phyloP scores from a whole-genome alignment of 2,113 vertebrate species.

The Oreochromis aureus region DNA sequence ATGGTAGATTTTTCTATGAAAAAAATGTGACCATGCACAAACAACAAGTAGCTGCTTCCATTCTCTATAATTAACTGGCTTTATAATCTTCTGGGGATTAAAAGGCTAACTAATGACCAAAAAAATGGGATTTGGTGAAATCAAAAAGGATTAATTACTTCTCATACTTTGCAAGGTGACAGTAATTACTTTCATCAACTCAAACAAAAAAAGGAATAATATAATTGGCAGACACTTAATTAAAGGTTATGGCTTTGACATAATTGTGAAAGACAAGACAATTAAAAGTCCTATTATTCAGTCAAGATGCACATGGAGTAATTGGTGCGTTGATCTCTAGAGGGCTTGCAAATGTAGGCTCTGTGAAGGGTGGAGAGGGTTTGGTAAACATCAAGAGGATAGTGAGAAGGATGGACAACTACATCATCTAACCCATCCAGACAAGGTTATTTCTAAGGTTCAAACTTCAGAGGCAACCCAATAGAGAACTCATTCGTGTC shows the following conservation, averaged over 20 bases:
- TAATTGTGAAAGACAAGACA: conserved; percentile 74
- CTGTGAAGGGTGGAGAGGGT: conserved; percentile 33
- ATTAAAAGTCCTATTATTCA: conserved; percentile 73
- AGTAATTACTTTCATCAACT: conserved; percentile 70
- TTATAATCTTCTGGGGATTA: conserved; percentile 57
- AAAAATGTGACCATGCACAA: not conserved
- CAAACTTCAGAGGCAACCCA: conserved; percentile 31
- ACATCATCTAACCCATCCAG: conserved; percentile 18
- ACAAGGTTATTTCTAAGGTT: conserved; percentile 55
- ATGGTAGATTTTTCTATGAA: not conserved
- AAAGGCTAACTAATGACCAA: conserved; percentile 53
- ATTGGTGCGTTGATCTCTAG: conserved; percentile 52
- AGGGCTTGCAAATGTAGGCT: conserved; percentile 24
- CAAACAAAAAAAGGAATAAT: conserved; percentile 57
- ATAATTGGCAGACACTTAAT: conserved; percentile 68
- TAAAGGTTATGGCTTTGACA: conserved; percentile 69
- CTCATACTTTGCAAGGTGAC: conserved; percentile 61
- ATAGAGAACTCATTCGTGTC: conserved; percentile 35
- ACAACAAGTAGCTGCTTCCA: conserved; percentile 14
- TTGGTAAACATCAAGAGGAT: conserved; percentile 42
- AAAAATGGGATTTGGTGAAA: conserved; percentile 62
- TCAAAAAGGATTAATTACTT: conserved; percentile 64
- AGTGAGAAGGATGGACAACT: conserved; percentile 7
- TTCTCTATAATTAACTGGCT: conserved; percentile 41
- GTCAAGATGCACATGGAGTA: conserved; percentile 59